phyloP scores from a whole-genome alignment of 2,797 vertebrate species.

The Clarias platycephalus region DNA sequence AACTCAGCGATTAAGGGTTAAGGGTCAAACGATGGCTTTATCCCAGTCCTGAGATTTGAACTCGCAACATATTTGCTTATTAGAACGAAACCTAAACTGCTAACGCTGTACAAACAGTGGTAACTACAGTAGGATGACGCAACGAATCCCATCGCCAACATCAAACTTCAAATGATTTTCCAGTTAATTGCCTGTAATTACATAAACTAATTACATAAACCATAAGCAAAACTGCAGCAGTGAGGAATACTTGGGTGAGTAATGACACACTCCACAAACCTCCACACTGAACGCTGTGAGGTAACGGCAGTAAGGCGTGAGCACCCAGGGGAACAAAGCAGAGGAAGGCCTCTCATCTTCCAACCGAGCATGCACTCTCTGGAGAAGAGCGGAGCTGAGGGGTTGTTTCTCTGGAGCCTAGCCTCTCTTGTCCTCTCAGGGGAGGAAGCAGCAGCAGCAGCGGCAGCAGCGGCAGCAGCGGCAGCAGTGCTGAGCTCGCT shows the following conservation, averaged over 20 bases:
- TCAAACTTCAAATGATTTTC: conserved; percentile 22
- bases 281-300: conserved; percentile 37
- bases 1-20: neutral
- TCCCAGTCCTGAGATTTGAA: neutral
- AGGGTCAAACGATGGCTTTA: neutral
- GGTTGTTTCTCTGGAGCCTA: conserved; percentile 51
- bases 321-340: conserved; percentile 41
- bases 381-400: conserved; percentile 40
- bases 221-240: conserved; percentile 23
- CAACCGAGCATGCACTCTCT: conserved; percentile 47
- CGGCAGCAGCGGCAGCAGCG: conserved; percentile 33
- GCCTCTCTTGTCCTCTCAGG: conserved; percentile 51
- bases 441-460: conserved; percentile 51
- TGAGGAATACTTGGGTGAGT: conserved; percentile 18
- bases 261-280: conserved; percentile 32
- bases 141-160: conserved; percentile 10
- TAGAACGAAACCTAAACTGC: neutral
- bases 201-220: conserved; percentile 29
- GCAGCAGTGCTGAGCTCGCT: conserved; percentile 48
- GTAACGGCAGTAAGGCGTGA: conserved; percentile 20
- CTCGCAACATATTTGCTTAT: neutral
- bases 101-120: neutral
- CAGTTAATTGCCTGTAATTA: conserved; percentile 34
- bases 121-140: neutral
- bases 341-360: conserved; percentile 42